Evolutionary conservation across 2,888 invertebrate genomes (phyloP).

Genomic region (Callyntrura sp.): DNA sequence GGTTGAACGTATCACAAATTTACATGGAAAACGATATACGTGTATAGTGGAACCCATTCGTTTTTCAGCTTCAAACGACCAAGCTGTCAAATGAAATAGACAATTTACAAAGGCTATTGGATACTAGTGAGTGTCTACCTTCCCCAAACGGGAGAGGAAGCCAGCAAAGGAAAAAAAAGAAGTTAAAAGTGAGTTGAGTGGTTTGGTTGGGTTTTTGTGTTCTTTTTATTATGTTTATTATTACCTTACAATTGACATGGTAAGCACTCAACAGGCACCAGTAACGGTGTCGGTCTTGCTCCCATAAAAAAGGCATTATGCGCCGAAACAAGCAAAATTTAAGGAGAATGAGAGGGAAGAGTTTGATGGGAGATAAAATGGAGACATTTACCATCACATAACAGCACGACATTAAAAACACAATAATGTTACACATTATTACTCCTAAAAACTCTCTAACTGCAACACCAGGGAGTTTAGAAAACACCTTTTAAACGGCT

Average conservation of each 20-base stretch:
- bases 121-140: neutral
- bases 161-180: neutral
- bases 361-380: conserved; percentile 23
- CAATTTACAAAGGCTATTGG: conserved; percentile 25
- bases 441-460: conserved; percentile 27
- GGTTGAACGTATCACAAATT: neutral
- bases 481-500: neutral
- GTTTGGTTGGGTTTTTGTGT: conserved; percentile 23
- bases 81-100: neutral
- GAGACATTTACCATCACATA: conserved; percentile 46
- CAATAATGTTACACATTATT: conserved; percentile 25
- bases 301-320: conserved; percentile 51
- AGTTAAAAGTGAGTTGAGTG: neutral
- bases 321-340: conserved; percentile 26
- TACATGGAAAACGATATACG: neutral
- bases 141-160: neutral
- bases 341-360: conserved; percentile 9
- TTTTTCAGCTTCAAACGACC: neutral
- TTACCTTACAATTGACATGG: neutral
- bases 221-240: neutral
- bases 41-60: neutral
- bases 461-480: neutral
- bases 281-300: conserved; percentile 17
- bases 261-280: neutral
- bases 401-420: conserved; percentile 28